Evolutionary conservation across 2,797 vertebrate genomes (phyloP), one percentile per base, ranked within the genome.

Genomic region (Petrocephalus schoutedeni): DNA sequence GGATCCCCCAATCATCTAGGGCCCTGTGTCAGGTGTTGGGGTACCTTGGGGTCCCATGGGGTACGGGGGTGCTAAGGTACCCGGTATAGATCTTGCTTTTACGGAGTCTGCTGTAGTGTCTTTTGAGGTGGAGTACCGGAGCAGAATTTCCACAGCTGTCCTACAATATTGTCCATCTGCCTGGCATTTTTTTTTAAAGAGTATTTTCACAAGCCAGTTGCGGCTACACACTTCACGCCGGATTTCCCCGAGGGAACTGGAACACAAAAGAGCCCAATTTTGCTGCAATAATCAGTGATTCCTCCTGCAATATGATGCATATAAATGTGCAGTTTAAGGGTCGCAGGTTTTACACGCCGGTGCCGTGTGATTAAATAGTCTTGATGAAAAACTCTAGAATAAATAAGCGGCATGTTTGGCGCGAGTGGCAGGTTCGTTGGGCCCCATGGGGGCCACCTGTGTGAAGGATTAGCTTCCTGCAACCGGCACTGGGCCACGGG

Each of bases 401-500:
- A n/a, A 77, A 45, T 77, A 77, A 77, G 14, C 36, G 2, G 36
- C 36, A 36, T 74, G 36, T 45, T 74, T 77, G 71, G 71, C 32
- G 12, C 6, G 32, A 74, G 67, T 19, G 67, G 32, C 71, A 77
- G 71, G 32, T 77, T 41, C 19, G 71, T 77, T 0, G 71, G 71
- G 19, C 71, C 16, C 67, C 6, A 0, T 9, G 2, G 45, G 45
- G 21, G n/a, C n/a, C 51, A 51, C 80, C 87, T 56, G 74, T 89
- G 85, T 84, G 88, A 89, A 23, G 61, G 85, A 89, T 89, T 90
- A 90, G 92, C 89, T 91, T 87, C 93, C 91, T 58, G 90, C 86
- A 92, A 92, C 92, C 88, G 87, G 90, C 89, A n/a, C 53, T 87
- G 86, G 91, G 89, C 89, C 92, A 71, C 9, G 86, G 91, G 91